These are phyloP conservation scores for Actias luna DNA, from an alignment of 2,888 invertebrate genomes.

Conservation along the genomic window DNA sequence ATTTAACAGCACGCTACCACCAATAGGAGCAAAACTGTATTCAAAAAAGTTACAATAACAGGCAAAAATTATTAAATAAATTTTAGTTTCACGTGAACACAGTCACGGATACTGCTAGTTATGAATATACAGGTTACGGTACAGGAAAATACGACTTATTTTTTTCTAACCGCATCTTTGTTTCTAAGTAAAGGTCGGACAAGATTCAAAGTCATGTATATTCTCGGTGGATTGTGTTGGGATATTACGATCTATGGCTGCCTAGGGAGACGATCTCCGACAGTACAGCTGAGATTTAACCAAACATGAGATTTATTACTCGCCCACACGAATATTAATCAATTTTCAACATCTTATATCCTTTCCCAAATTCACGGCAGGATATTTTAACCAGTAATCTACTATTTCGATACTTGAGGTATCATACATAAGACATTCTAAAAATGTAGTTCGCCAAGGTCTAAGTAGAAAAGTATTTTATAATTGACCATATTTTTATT, in stretches of 20 bases:
- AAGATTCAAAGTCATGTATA: constrained; percentile 24
- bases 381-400: constrained; percentile 1
- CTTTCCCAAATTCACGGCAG: background rate
- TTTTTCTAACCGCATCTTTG: background rate
- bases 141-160: background rate
- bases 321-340: constrained; percentile 65
- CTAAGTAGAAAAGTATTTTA: too few relatives aligned
- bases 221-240: constrained; percentile 52
- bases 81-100: too few relatives aligned
- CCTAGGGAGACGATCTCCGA: constrained; percentile 56
- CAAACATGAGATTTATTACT: constrained; percentile 72
- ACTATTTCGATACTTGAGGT: background rate
- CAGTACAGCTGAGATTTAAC: constrained; percentile 66
- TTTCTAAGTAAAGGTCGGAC: background rate
- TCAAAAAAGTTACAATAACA: too few relatives aligned
- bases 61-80: too few relatives aligned
- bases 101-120: too few relatives aligned
- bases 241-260: constrained; percentile 75
- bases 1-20: too few relatives aligned
- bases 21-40: too few relatives aligned
- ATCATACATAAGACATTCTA: too few relatives aligned
- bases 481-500: too few relatives aligned
- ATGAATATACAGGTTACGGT: background rate
- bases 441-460: too few relatives aligned
- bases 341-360: constrained; percentile 33